phyloP scores from a whole-genome alignment of 2,888 invertebrate species.

The Drosophila monieri region DNA sequence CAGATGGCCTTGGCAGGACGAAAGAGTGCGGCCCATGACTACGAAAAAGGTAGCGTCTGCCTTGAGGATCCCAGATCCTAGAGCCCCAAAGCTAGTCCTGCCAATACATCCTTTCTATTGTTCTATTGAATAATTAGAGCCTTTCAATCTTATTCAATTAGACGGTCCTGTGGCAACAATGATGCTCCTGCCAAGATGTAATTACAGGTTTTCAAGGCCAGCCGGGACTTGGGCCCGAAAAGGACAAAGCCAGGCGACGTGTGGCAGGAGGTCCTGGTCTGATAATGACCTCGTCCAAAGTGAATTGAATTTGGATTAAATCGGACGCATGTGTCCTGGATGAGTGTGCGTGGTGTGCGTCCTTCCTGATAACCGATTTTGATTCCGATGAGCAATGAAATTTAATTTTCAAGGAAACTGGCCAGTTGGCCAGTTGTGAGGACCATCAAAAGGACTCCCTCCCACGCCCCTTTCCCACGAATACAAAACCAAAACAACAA shows the following conservation, averaged over 20 bases:
- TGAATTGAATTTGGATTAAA: slow-evolving; percentile 45
- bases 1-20: slow-evolving; percentile 15
- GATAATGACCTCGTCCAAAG: slow-evolving; percentile 20
- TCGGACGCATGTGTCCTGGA: slow-evolving; percentile 28
- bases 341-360: background rate
- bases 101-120: slow-evolving; percentile 21
- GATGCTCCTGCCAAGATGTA: slow-evolving; percentile 20
- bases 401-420: slow-evolving; percentile 20
- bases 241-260: slow-evolving; percentile 2
- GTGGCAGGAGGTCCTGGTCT: background rate
- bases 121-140: slow-evolving; percentile 57
- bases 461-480: background rate
- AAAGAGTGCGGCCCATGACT: slow-evolving; percentile 1
- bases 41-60: background rate
- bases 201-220: slow-evolving; percentile 11
- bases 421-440: background rate
- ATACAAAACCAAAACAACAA: background rate
- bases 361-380: slow-evolving; percentile 23
- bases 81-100: background rate
- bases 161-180: slow-evolving; percentile 20
- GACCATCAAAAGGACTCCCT: background rate
- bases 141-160: slow-evolving; percentile 60
- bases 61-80: background rate
- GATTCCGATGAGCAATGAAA: slow-evolving; percentile 27
- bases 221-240: background rate